Evolutionary conservation across 1,140 invertebrate genomes (phyloP).

Genomic region (Acromyrmex charruanus): DNA sequence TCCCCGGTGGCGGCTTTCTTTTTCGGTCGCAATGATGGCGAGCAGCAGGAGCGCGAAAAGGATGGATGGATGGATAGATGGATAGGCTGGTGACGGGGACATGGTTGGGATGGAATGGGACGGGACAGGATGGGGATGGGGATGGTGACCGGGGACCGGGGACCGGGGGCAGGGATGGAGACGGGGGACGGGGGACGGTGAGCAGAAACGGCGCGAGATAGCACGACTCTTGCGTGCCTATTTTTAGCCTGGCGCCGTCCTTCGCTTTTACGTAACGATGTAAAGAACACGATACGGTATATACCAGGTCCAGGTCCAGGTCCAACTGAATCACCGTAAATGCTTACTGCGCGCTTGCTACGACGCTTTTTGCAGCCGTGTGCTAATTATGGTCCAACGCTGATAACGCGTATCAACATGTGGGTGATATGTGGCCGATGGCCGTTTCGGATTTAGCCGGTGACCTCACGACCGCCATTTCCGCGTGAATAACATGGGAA

Average conservation of each 20-base stretch:
- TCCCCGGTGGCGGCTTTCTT: conserved; percentile 27
- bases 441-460: conserved; percentile 26
- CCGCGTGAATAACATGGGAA: conserved; percentile 11
- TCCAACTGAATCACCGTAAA: conserved; percentile 33
- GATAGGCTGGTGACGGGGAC: conserved; percentile 22
- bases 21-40: not conserved
- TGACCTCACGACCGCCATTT: conserved; percentile 60
- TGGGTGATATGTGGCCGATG: not conserved
- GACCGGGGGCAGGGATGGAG: conserved; percentile 40
- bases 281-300: conserved; percentile 64
- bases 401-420: conserved; percentile 12
- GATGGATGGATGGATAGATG: not conserved
- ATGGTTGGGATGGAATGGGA: not conserved
- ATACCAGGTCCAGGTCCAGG: conserved; percentile 28
- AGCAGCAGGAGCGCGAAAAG: conserved; percentile 22
- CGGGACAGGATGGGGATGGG: not conserved
- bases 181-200: conserved; percentile 16
- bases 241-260: conserved; percentile 82
- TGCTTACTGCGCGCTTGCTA: not conserved
- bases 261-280: conserved; percentile 80
- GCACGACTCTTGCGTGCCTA: conserved; percentile 74
- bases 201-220: conserved; percentile 76
- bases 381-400: not conserved
- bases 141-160: not conserved
- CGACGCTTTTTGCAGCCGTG: not conserved